Evolutionary conservation across 2,888 invertebrate species (phyloP).

Genomic region (Priocnemis perturbator): DNA sequence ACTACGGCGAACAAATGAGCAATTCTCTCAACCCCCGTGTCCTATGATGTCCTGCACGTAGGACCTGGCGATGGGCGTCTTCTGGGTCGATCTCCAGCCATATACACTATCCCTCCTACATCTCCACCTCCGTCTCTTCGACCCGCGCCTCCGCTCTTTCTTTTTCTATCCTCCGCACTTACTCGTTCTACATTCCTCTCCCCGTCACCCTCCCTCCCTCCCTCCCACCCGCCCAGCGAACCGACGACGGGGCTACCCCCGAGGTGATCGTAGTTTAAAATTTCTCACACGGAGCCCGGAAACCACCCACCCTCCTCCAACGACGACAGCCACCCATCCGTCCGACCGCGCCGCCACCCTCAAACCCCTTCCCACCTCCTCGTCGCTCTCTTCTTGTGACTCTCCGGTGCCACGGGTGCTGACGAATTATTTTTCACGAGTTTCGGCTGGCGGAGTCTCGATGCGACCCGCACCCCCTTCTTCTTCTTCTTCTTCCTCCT

Average conservation of each 20-base stretch:
- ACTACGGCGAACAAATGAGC: conserved; percentile 73
- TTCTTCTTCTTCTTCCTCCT: no score
- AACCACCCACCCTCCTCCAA: conserved; percentile 61
- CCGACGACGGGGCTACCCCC: conserved; percentile 46
- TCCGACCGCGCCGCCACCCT: conserved; percentile 1
- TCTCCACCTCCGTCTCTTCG: conserved; percentile 40
- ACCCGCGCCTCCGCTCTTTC: conserved; percentile 20
- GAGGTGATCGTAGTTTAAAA: conserved; percentile 73
- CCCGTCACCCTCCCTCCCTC: conserved; percentile 25
- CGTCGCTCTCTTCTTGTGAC: conserved; percentile 36
- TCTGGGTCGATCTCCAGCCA: conserved; percentile 63
- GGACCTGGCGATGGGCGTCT: conserved; percentile 63
- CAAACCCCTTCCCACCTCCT: conserved; percentile 8
- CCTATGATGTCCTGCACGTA: conserved; percentile 73
- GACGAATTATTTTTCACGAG: conserved; percentile 69
- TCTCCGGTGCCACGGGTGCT: conserved; percentile 49
- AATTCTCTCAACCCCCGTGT: conserved; percentile 72
- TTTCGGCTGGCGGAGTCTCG: conserved; percentile 31
- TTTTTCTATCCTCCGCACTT: conserved; percentile 18
- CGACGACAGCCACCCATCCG: conserved; percentile 48
- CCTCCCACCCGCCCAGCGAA: background rate
- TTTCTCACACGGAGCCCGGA: conserved; percentile 71
- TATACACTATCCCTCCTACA: conserved; percentile 34
- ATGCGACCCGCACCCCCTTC: no score
- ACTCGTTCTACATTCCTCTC: conserved; percentile 34